Conservation (phyloP, 2,113 vertebrate species). For the Myocastor coypus region DNA sequence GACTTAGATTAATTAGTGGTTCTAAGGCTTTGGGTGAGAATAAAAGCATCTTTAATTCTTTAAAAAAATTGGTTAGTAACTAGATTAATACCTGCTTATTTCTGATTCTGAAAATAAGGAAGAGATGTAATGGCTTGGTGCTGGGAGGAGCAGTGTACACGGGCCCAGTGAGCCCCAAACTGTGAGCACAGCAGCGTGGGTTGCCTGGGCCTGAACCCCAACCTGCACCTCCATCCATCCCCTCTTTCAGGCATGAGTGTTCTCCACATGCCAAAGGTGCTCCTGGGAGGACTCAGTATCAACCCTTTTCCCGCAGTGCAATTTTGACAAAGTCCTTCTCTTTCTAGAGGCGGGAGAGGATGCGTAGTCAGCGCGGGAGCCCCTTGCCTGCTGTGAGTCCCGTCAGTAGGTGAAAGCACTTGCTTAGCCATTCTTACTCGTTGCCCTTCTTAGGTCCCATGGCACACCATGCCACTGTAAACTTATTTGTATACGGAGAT, state of each 20-base stretch:
- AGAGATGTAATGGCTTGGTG: neutral
- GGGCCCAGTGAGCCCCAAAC: too few species aligned
- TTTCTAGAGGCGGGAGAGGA: neutral
- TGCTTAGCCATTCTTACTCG: neutral
- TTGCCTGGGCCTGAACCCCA: neutral
- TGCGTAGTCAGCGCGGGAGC: neutral
- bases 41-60: neutral
- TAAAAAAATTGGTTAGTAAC: neutral
- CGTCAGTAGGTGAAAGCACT: neutral
- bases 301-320: neutral
- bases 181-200: neutral
- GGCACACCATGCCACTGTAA: neutral
- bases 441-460: neutral
- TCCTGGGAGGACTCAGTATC: neutral
- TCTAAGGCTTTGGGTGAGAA: neutral
- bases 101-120: conserved; percentile 6
- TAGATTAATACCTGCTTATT: neutral
- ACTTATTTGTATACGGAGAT: neutral
- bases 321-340: neutral
- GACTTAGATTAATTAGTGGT: neutral
- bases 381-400: neutral
- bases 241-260: neutral
- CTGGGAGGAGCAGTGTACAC: neutral
- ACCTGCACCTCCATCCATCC: fast-evolving
- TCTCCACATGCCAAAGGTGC: neutral